These are phyloP conservation scores for Nothocercus nigrocapillus DNA, from an alignment of 2,113 vertebrate species.

Conservation along the genomic window DNA sequence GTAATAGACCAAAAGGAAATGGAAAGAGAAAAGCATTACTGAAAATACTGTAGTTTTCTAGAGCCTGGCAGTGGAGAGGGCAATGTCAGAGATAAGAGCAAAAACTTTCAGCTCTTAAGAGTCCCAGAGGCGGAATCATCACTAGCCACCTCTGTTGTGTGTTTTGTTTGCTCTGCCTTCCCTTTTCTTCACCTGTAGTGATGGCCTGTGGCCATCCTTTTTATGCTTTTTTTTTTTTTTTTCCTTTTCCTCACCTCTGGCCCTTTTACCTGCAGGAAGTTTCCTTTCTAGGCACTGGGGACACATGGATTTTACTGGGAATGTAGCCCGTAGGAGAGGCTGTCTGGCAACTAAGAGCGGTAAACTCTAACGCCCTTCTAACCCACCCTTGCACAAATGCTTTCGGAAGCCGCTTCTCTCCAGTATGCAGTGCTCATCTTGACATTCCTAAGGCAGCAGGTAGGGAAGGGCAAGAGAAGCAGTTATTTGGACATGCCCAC, in stretches of 20 bases:
- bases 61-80: not conserved
- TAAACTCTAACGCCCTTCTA: not conserved
- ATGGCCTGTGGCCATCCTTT: not conserved
- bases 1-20: not conserved
- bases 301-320: not conserved
- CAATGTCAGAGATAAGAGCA: not conserved
- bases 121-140: not conserved
- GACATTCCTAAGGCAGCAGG: not conserved
- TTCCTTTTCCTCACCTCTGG: too few relatives aligned
- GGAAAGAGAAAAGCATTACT: not conserved
- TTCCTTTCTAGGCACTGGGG: not conserved
- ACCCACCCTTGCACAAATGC: not conserved
- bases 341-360: not conserved
- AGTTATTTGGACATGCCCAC: not conserved
- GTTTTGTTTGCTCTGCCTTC: not conserved
- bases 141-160: not conserved
- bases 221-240: accelerated
- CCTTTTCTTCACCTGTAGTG: not conserved
- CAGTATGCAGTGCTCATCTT: not conserved
- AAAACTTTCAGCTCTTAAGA: not conserved
- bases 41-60: not conserved
- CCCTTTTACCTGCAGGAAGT: not conserved
- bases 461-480: not conserved
- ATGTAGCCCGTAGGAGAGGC: not conserved
- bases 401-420: not conserved